Conservation (phyloP, 2,888 invertebrate species). For the Leucoptera coffeella region DNA sequence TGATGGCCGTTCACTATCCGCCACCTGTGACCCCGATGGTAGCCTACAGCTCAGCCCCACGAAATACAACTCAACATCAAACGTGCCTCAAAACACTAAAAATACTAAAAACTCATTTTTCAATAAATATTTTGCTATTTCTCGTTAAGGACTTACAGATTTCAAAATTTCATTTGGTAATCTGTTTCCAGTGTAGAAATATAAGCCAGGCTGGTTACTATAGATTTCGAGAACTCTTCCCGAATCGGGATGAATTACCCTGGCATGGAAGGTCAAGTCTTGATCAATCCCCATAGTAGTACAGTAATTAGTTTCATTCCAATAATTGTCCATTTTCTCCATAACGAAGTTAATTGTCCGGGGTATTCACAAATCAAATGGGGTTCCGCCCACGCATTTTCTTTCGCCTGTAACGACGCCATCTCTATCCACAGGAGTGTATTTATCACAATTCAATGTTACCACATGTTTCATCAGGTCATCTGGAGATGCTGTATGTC, state of each 20-base stretch:
- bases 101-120: too few species aligned
- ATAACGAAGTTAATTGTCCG: conserved; percentile 63
- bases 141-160: too few species aligned
- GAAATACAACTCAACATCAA: too few species aligned
- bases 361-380: conserved; percentile 68
- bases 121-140: too few species aligned
- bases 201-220: conserved; percentile 85
- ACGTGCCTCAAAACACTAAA: too few species aligned
- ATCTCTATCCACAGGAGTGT: conserved; percentile 63
- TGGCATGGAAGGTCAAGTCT: conserved; percentile 56
- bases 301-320: conserved; percentile 82
- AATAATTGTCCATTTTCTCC: too few species aligned
- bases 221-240: conserved; percentile 75
- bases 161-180: too few species aligned
- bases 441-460: conserved; percentile 69
- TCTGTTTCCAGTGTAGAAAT: conserved; percentile 80
- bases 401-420: conserved; percentile 71
- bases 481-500: too few species aligned
- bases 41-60: too few species aligned
- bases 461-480: conserved; percentile 69
- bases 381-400: conserved; percentile 60
- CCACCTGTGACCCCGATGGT: too few species aligned
- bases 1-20: too few species aligned
- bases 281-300: conserved; percentile 55
- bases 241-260: conserved; percentile 59